Percentiles rank a stretch among this genome's conserved stretches.
Conservation (phyloP, 2,797 vertebrate species). For the Odontamblyopus lacepedii region DNA sequence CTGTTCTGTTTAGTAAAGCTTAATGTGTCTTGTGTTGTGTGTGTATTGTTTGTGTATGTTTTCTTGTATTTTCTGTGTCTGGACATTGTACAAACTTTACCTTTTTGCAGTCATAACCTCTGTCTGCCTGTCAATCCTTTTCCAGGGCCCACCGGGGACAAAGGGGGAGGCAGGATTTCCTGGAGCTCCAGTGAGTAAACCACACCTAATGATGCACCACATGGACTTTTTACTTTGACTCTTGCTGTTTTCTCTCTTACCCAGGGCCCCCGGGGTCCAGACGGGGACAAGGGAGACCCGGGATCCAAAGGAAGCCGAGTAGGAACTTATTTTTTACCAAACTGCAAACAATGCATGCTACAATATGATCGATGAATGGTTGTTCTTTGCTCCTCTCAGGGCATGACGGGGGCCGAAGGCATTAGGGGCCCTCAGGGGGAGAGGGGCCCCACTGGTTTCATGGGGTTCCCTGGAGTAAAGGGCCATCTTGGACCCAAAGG, state of each 20-base stretch:
- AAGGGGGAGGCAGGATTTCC: conserved; percentile 74
- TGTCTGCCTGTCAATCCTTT: conserved; percentile 2
- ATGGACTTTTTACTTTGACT: neutral
- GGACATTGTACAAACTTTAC: neutral
- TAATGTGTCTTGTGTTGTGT: neutral
- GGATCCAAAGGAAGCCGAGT: conserved; percentile 85
- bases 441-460: conserved; percentile 78
- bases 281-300: conserved; percentile 80
- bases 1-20: neutral
- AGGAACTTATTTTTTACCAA: conserved; percentile 36
- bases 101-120: neutral
- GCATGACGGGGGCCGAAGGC: conserved; percentile 73
- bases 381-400: conserved; percentile 64
- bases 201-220: neutral
- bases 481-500: conserved; percentile 76
- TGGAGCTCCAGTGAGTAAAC: conserved; percentile 74
- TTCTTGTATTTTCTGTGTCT: neutral
- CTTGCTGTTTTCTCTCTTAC: conserved; percentile 8
- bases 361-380: neutral
- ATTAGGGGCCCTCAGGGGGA: conserved; percentile 76
- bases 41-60: neutral
- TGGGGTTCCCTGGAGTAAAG: conserved; percentile 78
- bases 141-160: conserved; percentile 78
- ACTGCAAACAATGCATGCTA: conserved; percentile 1
- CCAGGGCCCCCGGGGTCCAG: conserved; percentile 78